A percentile compares a stretch with the other conserved stretches of the same genome.
Evolutionary conservation across 2,888 invertebrate genomes (phyloP).

Genomic region (Sympetrum striolatum): DNA sequence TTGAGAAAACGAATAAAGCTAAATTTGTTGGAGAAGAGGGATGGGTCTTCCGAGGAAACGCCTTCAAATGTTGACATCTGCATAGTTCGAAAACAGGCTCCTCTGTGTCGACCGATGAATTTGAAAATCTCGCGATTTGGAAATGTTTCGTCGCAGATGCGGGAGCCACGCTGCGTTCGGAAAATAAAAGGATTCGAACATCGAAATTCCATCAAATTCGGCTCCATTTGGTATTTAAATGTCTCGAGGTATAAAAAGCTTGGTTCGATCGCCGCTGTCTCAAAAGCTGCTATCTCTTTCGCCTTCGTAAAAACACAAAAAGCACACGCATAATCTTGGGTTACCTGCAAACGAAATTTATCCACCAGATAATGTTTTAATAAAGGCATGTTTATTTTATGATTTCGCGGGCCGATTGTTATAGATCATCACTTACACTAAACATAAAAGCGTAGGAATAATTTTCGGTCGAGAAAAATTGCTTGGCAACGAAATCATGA

Average conservation of each 20-base stretch:
- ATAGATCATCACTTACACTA: background rate
- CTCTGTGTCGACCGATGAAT: too few species aligned
- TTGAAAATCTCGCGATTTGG: too few species aligned
- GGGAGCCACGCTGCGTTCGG: background rate
- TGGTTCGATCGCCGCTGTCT: background rate
- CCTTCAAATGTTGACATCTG: too few species aligned
- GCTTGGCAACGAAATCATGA: background rate
- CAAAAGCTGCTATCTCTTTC: background rate
- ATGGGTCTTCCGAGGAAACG: background rate
- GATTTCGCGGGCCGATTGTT: background rate
- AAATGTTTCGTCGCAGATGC: background rate
- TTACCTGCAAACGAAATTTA: conserved; percentile 30
- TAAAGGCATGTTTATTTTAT: conserved; percentile 7
- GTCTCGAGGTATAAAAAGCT: background rate
- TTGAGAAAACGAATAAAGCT: background rate
- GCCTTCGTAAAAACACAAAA: conserved; percentile 17
- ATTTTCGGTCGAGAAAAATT: background rate
- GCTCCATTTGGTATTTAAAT: background rate
- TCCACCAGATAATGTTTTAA: conserved; percentile 21
- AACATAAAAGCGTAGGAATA: background rate
- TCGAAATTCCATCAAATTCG: background rate
- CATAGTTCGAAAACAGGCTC: too few species aligned
- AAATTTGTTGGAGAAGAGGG: background rate
- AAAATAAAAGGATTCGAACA: background rate
- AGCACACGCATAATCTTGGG: conserved; percentile 8